Conservation (phyloP, 2,113 vertebrate genomes). For the Canis aureus region DNA sequence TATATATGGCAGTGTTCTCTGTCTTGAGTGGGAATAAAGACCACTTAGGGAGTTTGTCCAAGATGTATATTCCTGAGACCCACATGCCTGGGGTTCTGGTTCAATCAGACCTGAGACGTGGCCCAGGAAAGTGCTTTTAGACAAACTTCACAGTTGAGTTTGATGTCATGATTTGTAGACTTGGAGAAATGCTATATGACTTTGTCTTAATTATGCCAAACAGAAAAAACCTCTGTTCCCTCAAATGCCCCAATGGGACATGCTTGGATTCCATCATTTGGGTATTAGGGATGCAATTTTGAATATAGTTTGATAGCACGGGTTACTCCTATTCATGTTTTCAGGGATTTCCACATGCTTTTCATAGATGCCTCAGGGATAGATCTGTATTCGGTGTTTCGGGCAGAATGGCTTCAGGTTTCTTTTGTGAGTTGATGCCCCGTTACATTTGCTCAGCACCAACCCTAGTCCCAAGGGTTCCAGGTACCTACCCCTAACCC, state of each 20-base stretch:
- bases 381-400: neutral
- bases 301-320: neutral
- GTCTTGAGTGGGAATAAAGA: neutral
- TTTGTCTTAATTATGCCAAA: neutral
- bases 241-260: fast-evolving
- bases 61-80: neutral
- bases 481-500: neutral
- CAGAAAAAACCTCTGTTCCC: neutral
- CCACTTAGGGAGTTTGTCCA: neutral
- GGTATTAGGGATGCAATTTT: neutral
- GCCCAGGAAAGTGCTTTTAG: neutral
- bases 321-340: neutral
- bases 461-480: too few species aligned
- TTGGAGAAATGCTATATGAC: neutral
- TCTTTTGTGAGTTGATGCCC: neutral
- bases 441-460: neutral
- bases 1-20: fast-evolving
- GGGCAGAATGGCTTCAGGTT: neutral
- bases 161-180: neutral
- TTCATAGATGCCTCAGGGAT: neutral
- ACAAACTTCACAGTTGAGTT: neutral
- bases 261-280: neutral
- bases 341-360: neutral
- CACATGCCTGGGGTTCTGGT: neutral
- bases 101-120: fast-evolving